Conservation (phyloP, 2,113 vertebrate species). For the Gadus chalcogrammus region DNA sequence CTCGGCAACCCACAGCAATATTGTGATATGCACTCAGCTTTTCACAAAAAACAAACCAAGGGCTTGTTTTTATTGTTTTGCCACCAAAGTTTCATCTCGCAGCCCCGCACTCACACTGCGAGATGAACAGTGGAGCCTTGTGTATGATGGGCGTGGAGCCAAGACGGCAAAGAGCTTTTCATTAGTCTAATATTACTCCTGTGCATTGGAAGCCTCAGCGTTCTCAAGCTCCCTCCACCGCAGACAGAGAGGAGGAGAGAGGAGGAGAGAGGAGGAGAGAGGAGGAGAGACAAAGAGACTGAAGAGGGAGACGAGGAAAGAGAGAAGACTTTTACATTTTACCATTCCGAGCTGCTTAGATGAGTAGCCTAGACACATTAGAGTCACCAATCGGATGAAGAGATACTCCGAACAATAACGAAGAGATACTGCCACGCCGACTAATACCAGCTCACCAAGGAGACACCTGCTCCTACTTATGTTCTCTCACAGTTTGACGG, state of each 20-base stretch:
- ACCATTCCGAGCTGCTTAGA: constrained; percentile 27
- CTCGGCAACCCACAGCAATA: too few relatives aligned
- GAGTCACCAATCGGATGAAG: neutral
- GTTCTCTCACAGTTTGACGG: too few relatives aligned
- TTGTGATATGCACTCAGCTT: too few relatives aligned
- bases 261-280: constrained; percentile 17
- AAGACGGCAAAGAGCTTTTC: constrained; percentile 60
- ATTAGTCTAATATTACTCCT: constrained; percentile 68
- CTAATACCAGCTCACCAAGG: too few relatives aligned
- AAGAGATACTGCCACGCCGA: too few relatives aligned
- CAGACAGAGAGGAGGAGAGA: constrained; percentile 33
- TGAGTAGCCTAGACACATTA: constrained; percentile 36
- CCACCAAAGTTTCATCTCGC: constrained; percentile 52
- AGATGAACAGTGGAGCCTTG: constrained; percentile 34
- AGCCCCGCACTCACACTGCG: constrained; percentile 23
- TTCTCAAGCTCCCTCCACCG: constrained; percentile 30
- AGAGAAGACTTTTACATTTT: constrained; percentile 43
- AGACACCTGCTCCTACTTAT: too few relatives aligned
- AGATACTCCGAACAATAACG: too few relatives aligned
- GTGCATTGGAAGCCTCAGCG: constrained; percentile 58
- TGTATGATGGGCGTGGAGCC: constrained; percentile 50
- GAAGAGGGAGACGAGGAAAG: too few relatives aligned
- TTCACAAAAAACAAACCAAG: too few relatives aligned
- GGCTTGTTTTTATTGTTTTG: constrained; percentile 50
- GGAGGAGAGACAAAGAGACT: constrained; percentile 12